Base-by-base conservation (phyloP, 2,888 invertebrate genomes). In the Mesorhabditis spiculigera region DNA sequence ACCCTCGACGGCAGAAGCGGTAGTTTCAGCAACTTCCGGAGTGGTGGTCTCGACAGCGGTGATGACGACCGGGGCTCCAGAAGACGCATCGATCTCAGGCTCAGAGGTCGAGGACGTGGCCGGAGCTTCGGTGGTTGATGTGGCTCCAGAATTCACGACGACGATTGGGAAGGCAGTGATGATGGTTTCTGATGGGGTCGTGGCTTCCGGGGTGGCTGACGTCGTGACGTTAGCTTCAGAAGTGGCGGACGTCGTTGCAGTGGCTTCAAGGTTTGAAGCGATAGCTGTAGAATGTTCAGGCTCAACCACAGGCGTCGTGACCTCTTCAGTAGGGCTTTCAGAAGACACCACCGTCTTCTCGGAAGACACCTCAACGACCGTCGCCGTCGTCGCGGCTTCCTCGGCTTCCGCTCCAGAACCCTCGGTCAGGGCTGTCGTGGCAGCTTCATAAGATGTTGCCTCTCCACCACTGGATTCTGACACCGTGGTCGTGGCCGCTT, bases 271-370 rank as follows among this genome's bases (percentile, higher is more conserved):
- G 42, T 5, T 45, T 28, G 68, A 5, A 4, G 68, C 66, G 4
- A 65, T 62, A n/a, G 68, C 68, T 10, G 71, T 68, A 42, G 68
- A 13, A 61, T 66, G 70, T 67, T 70, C 71, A 61, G 65, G 71
- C 71, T 13, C 45, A 67, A 42, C 66, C 71, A 50, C 69, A 69
- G 45, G 65, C 73, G 4, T 70, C 73, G 13, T 66, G 65, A 65
- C 62, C 50, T 62, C 62, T 44, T 62, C 63, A 43, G 28, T 63
- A 16, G 68, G 61, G 8, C 42, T 62, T 43, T 45, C 68, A 42
- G 65, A 43, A 13, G 45, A n/a, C 8, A 43, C 63, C 6, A 61
- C 43, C 6, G 65, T 64, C 13, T 44, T 28, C 28, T 28, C 28
- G 3, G 28, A 28, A 28, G 28, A 28, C 28, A 28, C 28, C 28